Base-by-base conservation (phyloP, 2,888 invertebrate genomes). In the Trimorus sp. region DNA sequence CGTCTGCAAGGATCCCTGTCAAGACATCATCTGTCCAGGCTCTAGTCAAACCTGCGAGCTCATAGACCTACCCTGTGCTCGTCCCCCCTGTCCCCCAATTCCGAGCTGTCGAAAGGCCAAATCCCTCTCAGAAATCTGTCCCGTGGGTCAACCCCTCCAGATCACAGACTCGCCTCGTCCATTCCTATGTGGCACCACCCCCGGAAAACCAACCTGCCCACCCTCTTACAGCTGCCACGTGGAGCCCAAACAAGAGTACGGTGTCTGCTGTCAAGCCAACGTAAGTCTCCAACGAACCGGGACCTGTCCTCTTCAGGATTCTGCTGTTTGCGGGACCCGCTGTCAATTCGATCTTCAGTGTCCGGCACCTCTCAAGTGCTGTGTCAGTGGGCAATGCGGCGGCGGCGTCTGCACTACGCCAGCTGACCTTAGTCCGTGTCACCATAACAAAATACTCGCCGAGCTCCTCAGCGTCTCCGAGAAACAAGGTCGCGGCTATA, bases 221-320 rank as follows among this genome's bases (percentile, higher is more conserved):
- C 96, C 96, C 0, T 93, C 96, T 81, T 97, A 97, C 91, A 94
- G 94, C 87, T 97, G 97, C 89, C 93, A 96, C 77, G 96, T 97
- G 8, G 96, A 97, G 88, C 93, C 93, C 91, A 95, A 95, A 84
- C 96, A 96, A 88, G 97, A 97, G 89, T 97, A 97, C 88, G 97
- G 97, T 0, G 97, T 97, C 12, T 97, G 97, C 89, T 97, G 97
- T 88, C 96, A 97, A 58, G 95, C 95, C 5, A 95, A 95, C 0
- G 89, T 96, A 78, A 94, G 95, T 87, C 94, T 96, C 65, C 94
- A 96, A 87, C 96, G 97, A 89, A 95, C 96, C 0, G 97, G 97
- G 0, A 93, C 94, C 1, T 97, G 97, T 89, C 97, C 97, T 0
- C 92, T 92, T 0, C 91, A 85, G 16, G 86, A 86, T 5, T 92